Evolutionary conservation across 2,797 vertebrate genomes (phyloP), one percentile per base, ranked within the genome.

Genomic region (Rhincodon typus): DNA sequence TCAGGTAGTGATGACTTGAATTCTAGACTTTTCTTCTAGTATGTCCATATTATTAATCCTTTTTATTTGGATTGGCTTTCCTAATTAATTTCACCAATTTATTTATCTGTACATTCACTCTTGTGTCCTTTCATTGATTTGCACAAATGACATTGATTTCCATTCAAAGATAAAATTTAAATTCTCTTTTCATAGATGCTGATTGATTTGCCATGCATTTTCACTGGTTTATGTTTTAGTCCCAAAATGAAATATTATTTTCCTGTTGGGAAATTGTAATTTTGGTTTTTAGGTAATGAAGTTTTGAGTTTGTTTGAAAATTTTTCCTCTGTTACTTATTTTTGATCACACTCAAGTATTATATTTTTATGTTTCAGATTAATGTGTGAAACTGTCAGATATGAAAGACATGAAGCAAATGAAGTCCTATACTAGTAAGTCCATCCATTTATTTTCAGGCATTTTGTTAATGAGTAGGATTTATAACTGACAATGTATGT

Each of bases 381-480:
- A 96, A 99, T 99, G 99, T 99, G 99, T 96, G 98, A 99, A 98
- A 99, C 99, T 0, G 99, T 99, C 96, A 98, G 99, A 96, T 99
- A 99, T 0, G 99, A 99, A 97, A 98, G 99, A 96, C 99, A 99
- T 0, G 99, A 99, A 97, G 99, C 99, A 96, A 99, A 99, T 95
- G 99, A 99, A 98, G 99, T 99, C 96, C 97, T 99, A 0, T 99
- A 99, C 98, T 99, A 99, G 99, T 99, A 98, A 98, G 99, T 99
- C 25, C 57, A 23, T 57, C 27, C 21, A 42, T 93, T 93, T 93
- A 3, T 13, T 69, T 93, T 69, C 42, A 3, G n/a, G 13, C 79
- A 84, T 84, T 42, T 84, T 1, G 19, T 84, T 6, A 84, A 23
- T 25, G 21, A 46, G 42, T 19, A 84, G 6, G 21, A 46, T 46